Base-by-base conservation (phyloP, 2,113 vertebrate species). In the Thalassoma bifasciatum region DNA sequence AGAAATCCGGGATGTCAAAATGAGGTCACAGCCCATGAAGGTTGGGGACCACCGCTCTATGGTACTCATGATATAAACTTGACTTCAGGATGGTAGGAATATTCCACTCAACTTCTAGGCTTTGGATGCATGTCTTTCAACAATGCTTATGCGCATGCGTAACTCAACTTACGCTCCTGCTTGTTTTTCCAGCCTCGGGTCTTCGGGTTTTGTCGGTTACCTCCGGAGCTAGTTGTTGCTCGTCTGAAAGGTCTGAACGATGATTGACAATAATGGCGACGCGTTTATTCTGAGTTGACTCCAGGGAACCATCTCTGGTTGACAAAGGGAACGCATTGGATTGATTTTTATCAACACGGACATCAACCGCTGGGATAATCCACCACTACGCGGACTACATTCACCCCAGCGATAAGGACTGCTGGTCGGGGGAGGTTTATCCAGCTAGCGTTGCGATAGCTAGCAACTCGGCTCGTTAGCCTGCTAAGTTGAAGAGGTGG, bases 191-290 rank as follows among this genome's bases (percentile, higher is more conserved):
- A 77, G 69, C 54, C 62, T 77, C 73, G 58, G 70, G 61, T 86
- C 87, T 91, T 91, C 91, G 89, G 83, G 73, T 49, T 75, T 83
- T 77, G 63, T 86, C 88, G 90, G 84, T 23, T 4, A 76, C 21
- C 72, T 86, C 83, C 88, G 86, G 50, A 58, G 85, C 83, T 72
- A 84, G 89, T 88, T 90, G 87, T 89, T 89, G 84, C 83, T 91
- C 54, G 83, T 79, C 75, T 69, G 86, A 70, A 69, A 65, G 46
- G 46, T 75, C 84, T 67, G 47, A 84, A 67, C 83, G 84, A 81
- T 92, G 91, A 94, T 92, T 93, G 92, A 94, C 90, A 92, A 93
- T 93, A 94, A 94, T 94, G 93, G 94, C 93, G 94, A 92, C 91
- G 81, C 89, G 83, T 82, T 84, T 72, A 85, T 86, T 75, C 77